phyloP scores from a whole-genome alignment of 2,888 invertebrate species.

The Bursaphelenchus okinawaensis region DNA sequence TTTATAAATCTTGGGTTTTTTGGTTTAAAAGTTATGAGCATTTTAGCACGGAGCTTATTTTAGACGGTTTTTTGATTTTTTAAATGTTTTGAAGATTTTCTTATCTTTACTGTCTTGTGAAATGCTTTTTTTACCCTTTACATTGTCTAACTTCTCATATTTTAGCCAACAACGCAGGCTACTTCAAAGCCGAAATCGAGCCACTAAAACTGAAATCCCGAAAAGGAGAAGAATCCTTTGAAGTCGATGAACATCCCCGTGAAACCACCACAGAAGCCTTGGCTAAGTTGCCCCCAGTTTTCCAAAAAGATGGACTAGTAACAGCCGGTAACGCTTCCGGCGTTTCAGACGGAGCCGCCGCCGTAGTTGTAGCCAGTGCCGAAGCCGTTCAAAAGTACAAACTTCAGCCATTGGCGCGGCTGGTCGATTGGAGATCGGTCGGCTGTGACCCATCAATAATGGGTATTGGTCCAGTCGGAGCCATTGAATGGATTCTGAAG shows the following conservation, averaged over 20 bases:
- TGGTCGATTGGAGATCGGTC: constrained; percentile 83
- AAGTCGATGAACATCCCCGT: constrained; percentile 83
- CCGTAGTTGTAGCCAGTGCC: constrained; percentile 83
- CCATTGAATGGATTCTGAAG: constrained; percentile 79
- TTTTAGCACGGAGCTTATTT: not conserved
- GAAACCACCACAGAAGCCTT: constrained; percentile 79
- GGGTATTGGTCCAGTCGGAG: constrained; percentile 82
- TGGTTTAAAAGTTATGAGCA: too few species aligned
- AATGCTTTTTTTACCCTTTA: too few species aligned
- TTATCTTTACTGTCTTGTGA: too few species aligned
- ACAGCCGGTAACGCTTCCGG: constrained; percentile 64
- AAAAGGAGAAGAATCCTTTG: constrained; percentile 69
- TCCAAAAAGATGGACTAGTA: constrained; percentile 55
- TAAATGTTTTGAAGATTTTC: too few species aligned
- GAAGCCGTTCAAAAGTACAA: constrained; percentile 75
- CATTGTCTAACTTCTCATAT: too few species aligned
- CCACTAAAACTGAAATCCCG: constrained; percentile 74
- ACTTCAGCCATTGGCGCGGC: constrained; percentile 80
- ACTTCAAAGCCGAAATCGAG: constrained; percentile 81
- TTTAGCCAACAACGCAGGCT: constrained; percentile 72
- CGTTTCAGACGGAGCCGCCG: constrained; percentile 92
- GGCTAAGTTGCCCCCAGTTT: constrained; percentile 69
- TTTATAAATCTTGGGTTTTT: too few species aligned
- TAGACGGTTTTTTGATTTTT: not conserved
- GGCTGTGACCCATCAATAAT: constrained; percentile 90